phyloP scores from a whole-genome alignment of 2,888 invertebrate genomes.

The Heliconius erato region DNA sequence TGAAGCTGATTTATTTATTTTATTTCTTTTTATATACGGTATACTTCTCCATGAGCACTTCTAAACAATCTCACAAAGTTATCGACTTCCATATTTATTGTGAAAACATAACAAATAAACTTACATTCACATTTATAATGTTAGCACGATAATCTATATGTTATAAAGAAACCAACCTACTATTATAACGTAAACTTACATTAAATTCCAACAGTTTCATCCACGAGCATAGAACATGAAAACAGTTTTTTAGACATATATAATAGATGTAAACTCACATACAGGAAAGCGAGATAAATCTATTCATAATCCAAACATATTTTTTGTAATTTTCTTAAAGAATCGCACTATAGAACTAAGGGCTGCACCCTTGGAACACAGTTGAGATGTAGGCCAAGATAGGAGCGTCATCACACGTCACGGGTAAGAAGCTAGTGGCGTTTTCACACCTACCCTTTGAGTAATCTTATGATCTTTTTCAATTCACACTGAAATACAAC shows the following conservation, averaged over 20 bases:
- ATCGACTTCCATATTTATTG: too few species aligned
- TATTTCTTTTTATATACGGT: too few species aligned
- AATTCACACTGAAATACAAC: slow-evolving; percentile 53
- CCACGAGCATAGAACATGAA: background rate
- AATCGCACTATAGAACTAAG: slow-evolving; percentile 46
- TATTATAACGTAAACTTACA: too few species aligned
- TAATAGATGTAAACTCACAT: background rate
- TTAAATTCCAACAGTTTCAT: background rate
- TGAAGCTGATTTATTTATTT: too few species aligned
- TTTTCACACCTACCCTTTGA: slow-evolving; percentile 80
- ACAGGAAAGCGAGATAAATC: slow-evolving; percentile 17
- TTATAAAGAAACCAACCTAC: too few species aligned
- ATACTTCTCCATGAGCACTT: too few species aligned
- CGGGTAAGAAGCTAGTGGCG: slow-evolving; percentile 69
- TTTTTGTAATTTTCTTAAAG: slow-evolving; percentile 46
- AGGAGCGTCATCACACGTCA: slow-evolving; percentile 76
- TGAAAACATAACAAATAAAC: too few species aligned
- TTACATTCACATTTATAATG: too few species aligned
- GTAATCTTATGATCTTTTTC: slow-evolving; percentile 68
- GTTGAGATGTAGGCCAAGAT: slow-evolving; percentile 79
- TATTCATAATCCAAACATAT: slow-evolving; percentile 43
- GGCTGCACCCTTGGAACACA: slow-evolving; percentile 44
- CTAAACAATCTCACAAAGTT: too few species aligned
- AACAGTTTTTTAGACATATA: background rate
- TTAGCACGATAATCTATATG: too few species aligned